Evolutionary conservation across 2,888 invertebrate genomes (phyloP).

Genomic region (Pachydiplax longipennis): DNA sequence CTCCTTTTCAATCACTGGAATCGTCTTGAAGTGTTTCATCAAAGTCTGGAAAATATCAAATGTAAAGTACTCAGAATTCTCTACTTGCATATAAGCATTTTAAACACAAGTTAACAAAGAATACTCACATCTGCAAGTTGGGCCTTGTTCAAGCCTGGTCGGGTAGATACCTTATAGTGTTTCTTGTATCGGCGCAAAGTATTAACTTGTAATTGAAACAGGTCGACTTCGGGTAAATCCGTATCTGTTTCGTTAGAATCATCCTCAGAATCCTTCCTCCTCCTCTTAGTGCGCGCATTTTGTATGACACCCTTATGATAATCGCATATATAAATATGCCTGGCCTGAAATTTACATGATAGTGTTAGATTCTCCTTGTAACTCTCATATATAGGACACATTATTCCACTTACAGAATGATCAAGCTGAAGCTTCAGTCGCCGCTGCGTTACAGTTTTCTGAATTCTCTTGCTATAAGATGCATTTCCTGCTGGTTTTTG

Average conservation of each 20-base stretch:
- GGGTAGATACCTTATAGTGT: constrained; percentile 89
- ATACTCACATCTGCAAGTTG: constrained; percentile 91
- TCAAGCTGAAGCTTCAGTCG: constrained; percentile 89
- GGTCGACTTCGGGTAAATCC: constrained; percentile 91
- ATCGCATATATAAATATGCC: constrained; percentile 96
- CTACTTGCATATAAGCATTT: constrained; percentile 47
- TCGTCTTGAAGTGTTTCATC: constrained; percentile 93
- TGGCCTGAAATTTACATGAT: constrained; percentile 69
- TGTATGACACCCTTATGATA: constrained; percentile 96
- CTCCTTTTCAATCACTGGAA: constrained; percentile 94
- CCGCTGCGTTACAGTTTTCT: constrained; percentile 92
- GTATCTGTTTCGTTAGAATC: constrained; percentile 94
- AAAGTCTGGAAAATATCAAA: constrained; percentile 76
- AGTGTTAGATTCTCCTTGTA: constrained; percentile 52
- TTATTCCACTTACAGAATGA: constrained; percentile 67
- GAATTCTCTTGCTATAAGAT: constrained; percentile 95
- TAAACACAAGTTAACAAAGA: constrained; percentile 16
- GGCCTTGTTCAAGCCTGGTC: constrained; percentile 92
- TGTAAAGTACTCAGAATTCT: constrained; percentile 24
- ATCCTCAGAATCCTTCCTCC: constrained; percentile 92
- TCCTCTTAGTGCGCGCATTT: constrained; percentile 89
- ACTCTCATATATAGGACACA: neutral
- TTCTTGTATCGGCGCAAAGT: constrained; percentile 93
- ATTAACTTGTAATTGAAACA: constrained; percentile 91
- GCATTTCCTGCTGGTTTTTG: constrained; percentile 90